phyloP scores from a whole-genome alignment of 2,888 invertebrate genomes.

The Synanthedon vespiformis region DNA sequence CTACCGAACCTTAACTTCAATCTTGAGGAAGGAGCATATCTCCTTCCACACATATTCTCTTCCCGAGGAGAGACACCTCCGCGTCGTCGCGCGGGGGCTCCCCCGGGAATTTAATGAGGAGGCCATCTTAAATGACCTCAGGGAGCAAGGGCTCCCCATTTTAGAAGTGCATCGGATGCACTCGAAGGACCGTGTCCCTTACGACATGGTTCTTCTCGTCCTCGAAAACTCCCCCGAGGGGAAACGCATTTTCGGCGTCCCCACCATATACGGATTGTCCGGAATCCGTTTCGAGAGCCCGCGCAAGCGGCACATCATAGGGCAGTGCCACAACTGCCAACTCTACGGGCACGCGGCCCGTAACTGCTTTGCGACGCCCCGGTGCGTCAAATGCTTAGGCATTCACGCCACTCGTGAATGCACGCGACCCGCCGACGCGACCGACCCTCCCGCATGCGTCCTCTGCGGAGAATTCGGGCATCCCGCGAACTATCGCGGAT shows the following conservation, averaged over 20 bases:
- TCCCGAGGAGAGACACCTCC: not conserved
- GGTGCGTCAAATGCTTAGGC: not conserved
- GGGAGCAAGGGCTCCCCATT: not conserved
- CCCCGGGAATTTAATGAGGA: not conserved
- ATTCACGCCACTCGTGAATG: not conserved
- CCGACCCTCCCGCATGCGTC: no score
- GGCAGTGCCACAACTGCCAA: no score
- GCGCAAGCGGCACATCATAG: no score
- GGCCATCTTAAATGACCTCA: not conserved
- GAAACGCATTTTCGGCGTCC: not conserved
- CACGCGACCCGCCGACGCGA: not conserved
- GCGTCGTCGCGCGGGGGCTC: not conserved
- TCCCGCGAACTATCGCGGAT: not conserved
- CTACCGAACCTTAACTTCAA: not conserved
- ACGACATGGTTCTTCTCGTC: not conserved
- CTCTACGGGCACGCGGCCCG: not conserved
- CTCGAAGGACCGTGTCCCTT: constrained; percentile 1
- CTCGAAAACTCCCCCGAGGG: not conserved
- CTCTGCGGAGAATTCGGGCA: no score
- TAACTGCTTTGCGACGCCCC: not conserved
- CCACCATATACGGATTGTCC: not conserved
- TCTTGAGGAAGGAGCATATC: not conserved
- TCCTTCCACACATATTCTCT: not conserved
- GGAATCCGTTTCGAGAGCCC: not conserved
- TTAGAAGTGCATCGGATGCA: no score